phyloP scores from a whole-genome alignment of 2,113 vertebrate genomes.

The Marmota flaviventris region DNA sequence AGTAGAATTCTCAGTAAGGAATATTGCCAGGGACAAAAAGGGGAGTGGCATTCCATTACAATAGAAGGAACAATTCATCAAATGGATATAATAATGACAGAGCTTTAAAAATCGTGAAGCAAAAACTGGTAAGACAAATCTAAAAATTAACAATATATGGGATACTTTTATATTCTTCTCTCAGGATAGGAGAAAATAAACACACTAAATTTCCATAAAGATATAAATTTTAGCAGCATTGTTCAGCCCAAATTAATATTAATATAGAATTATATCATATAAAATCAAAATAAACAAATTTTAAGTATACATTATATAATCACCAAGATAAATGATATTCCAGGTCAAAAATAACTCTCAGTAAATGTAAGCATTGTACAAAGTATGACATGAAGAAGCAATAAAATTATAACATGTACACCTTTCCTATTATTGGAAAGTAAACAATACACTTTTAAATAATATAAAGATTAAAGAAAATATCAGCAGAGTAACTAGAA shows the following conservation, averaged over 20 bases:
- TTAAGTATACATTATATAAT: not conserved
- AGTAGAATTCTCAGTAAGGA: not conserved
- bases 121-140: not conserved
- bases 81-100: not conserved
- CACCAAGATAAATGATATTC: not conserved
- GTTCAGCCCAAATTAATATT: not conserved
- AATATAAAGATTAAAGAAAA: not conserved
- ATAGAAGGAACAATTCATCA: not conserved
- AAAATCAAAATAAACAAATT: not conserved
- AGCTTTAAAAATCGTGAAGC: not conserved
- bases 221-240: not conserved
- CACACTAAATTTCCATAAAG: not conserved
- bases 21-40: not conserved
- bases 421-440: not conserved
- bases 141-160: not conserved
- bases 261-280: not conserved
- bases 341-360: not conserved
- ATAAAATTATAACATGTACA: no score
- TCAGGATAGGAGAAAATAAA: not conserved
- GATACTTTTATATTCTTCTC: not conserved
- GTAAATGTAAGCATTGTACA: not conserved
- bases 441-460: not conserved
- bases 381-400: not conserved
- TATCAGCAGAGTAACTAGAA: not conserved
- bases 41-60: not conserved